Base-by-base conservation (phyloP, 2,797 vertebrate genomes). In the Denticeps clupeoides region DNA sequence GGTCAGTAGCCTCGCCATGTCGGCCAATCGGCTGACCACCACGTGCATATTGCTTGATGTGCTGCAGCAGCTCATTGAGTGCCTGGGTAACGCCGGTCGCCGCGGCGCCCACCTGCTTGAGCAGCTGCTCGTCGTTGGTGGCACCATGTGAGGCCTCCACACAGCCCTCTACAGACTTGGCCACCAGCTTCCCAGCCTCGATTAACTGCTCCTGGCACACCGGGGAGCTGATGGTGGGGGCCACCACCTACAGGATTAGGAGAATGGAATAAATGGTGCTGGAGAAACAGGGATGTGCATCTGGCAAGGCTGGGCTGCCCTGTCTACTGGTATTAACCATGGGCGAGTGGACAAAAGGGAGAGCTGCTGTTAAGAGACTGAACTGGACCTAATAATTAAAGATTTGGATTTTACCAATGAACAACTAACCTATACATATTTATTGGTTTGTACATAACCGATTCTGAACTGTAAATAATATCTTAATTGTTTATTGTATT, bases 181-280 rank as follows among this genome's bases (percentile, higher is more conserved):
- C 93, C 56, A 97, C 93, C 59, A 97, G 81, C 62, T 95, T 91
- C 15, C 94, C 87, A 0, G 93, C 92, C 61, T 99, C 93, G 0
- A 99, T 86, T 55, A 99, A 80, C 74, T 99, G 94, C 55, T 97
- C 93, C 77, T 97, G 93, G 68, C 94, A 99, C 32, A 92, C 93
- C 0, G 94, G 94, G 0, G 93, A 97, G 69, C 91, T 97, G 70
- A 99, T 96, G 5, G 94, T 99, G 25, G 94, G 94, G 35, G 93
- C 94, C 55, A 99, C 94, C 32, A 97, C 94, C 93, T 99, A 55
- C 18, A 2, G 4, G 1, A 47, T 2, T 26, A 62, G 10, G 56
- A 26, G 44, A 15, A 3, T n/a, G 10, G 18, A 23, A 24, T 10
- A 6, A 41, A 16, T 12, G 25, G 15, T 9, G 9, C 11, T 12